Evolutionary conservation across 2,888 invertebrate genomes (phyloP).

Genomic region (Suillia variegata): DNA sequence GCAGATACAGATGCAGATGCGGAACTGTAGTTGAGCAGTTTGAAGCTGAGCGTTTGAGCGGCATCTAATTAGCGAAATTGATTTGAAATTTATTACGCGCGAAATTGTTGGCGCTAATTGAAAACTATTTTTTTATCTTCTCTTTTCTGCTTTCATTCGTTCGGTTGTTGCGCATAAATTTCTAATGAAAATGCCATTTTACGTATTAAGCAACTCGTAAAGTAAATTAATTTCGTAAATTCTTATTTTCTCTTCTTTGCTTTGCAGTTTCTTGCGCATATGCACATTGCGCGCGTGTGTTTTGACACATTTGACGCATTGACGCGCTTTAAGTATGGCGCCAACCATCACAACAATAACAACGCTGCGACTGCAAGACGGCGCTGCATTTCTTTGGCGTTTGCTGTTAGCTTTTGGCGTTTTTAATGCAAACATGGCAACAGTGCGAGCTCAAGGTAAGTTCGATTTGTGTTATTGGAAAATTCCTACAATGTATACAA

Average conservation of each 20-base stretch:
- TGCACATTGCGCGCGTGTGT: background rate
- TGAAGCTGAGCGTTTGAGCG: background rate
- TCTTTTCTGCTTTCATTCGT: slow-evolving; percentile 13
- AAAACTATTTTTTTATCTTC: slow-evolving; percentile 17
- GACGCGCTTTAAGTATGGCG: no score
- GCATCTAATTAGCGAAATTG: slow-evolving; percentile 53
- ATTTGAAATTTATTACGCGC: slow-evolving; percentile 54
- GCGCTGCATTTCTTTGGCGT: slow-evolving; percentile 26
- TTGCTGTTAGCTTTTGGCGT: slow-evolving; percentile 7
- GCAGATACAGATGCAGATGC: no score
- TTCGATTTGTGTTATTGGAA: no score
- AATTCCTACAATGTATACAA: no score
- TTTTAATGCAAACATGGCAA: slow-evolving; percentile 3
- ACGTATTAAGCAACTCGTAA: no score
- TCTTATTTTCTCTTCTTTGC: background rate
- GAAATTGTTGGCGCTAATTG: slow-evolving; percentile 42
- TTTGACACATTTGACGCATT: background rate
- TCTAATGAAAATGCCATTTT: no score
- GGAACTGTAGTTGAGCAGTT: no score
- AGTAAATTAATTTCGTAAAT: slow-evolving; percentile 1
- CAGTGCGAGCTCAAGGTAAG: slow-evolving; percentile 15
- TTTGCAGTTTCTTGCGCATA: background rate
- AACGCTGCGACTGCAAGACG: slow-evolving; percentile 42
- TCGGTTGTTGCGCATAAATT: no score
- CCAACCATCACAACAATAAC: slow-evolving; percentile 53